Conservation (phyloP, 2,113 vertebrate genomes). For the Microtus oregoni region DNA sequence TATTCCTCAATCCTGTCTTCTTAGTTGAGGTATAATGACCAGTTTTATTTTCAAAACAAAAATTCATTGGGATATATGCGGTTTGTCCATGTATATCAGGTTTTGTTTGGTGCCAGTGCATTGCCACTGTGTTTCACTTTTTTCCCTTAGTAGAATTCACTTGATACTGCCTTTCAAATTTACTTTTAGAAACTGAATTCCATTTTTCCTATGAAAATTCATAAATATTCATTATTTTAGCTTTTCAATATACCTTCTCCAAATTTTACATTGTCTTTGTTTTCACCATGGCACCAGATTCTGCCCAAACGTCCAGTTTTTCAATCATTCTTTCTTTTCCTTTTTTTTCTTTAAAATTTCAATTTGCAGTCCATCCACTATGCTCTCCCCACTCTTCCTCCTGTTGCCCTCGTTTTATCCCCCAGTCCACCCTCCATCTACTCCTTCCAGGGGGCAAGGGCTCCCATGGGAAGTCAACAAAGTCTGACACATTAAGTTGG, state of each 20-base stretch:
- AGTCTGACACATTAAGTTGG: too few species aligned
- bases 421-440: too few species aligned
- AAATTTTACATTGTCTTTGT: background rate
- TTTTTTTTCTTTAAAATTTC: too few species aligned
- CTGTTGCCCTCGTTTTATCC: too few species aligned
- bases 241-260: background rate
- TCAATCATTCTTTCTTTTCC: background rate
- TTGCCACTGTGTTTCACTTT: background rate
- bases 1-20: background rate
- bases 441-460: too few species aligned
- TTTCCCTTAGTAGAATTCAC: background rate
- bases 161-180: background rate
- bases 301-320: background rate
- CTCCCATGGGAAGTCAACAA: too few species aligned
- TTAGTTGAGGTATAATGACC: background rate
- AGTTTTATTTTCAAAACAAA: slow-evolving; percentile 34
- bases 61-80: background rate
- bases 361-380: too few species aligned
- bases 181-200: background rate
- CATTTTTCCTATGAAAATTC: background rate
- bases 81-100: background rate
- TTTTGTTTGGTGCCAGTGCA: background rate
- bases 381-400: too few species aligned
- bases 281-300: background rate
- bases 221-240: background rate